Base-by-base conservation (phyloP, 1,140 invertebrate species). In the Linepithema humile region DNA sequence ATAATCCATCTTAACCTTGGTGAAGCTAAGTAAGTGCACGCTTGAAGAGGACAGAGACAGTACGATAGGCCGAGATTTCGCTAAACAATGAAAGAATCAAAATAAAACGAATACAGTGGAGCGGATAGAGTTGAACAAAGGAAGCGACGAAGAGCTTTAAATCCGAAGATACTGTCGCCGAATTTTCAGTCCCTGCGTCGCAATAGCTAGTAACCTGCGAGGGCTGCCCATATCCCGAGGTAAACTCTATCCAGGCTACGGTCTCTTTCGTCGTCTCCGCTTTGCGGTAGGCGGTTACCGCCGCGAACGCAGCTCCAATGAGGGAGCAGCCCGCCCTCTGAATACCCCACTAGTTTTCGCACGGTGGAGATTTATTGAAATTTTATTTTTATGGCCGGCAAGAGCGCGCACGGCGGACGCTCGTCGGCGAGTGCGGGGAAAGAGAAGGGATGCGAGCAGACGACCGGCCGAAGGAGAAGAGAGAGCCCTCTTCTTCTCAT, bases 341-440 rank as follows among this genome's bases (percentile, higher is more conserved):
- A 75, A 91, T 90, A 84, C 91, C 91, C 91, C 91, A 91, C 92
- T 91, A 90, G 90, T 83, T 91, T 88, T 86, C 82, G 88, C 62
- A 85, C 64, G 85, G 78, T 85, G 87, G 93, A 94, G 93, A 94
- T 94, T 94, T 94, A 94, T 94, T 94, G 94, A 94, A 94, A 94
- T 94, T 94, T 94, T 94, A 94, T 94, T 94, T 94, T 94, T 94
- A 94, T 94, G 93, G 92, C 92, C 90, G 92, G 88, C 85, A 92
- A 91, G 53, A 73, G 89, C 90, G 90, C 88, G 90, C 88, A 84
- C 84, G 80, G 64, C 53, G 73, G 70, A 45, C 70, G 85, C 77
- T 62, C 70, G 80, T 59, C 73, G 48, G 64, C 55, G 20, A 32
- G 43, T 1, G 64, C 83, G 82, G 23, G 89, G 87, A 87, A n/a